phyloP scores from a whole-genome alignment of 2,888 invertebrate species.

The Tigriopus californicus region DNA sequence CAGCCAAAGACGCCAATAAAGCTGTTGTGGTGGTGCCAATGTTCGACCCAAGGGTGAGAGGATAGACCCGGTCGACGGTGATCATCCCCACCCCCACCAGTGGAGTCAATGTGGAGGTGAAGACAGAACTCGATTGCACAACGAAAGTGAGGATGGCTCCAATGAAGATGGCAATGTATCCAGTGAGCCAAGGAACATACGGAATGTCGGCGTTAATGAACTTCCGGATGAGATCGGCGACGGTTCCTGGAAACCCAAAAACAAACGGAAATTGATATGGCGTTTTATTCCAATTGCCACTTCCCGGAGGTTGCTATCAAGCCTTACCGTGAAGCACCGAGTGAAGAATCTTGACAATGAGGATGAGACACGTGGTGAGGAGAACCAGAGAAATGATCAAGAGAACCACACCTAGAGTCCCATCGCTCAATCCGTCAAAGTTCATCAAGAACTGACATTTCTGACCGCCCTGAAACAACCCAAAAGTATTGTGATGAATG shows the following conservation, averaged over 20 bases:
- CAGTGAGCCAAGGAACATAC: constrained; percentile 31
- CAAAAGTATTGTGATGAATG: neutral
- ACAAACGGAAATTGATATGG: neutral
- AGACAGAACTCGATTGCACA: constrained; percentile 37
- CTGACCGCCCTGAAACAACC: neutral
- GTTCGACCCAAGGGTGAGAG: constrained; percentile 36
- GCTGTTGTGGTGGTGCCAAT: constrained; percentile 39
- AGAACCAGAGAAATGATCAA: constrained; percentile 29
- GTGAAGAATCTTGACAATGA: constrained; percentile 8
- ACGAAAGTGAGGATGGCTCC: constrained; percentile 36
- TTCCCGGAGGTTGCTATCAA: neutral
- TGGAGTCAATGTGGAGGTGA: constrained; percentile 39
- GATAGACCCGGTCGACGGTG: constrained; percentile 34
- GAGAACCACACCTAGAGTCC: constrained; percentile 29
- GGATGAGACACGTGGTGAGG: neutral
- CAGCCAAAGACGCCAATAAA: constrained; percentile 32
- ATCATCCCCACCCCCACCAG: constrained; percentile 37
- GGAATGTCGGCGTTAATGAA: constrained; percentile 31
- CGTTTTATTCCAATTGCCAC: neutral
- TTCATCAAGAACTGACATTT: constrained; percentile 7
- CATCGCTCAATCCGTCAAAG: constrained; percentile 24
- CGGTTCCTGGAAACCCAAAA: constrained; percentile 24
- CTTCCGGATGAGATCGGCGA: constrained; percentile 28
- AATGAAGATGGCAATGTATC: constrained; percentile 34
- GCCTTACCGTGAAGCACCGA: neutral